Base-by-base conservation (phyloP, 2,113 vertebrate genomes). In the Australoheros scitulus region DNA sequence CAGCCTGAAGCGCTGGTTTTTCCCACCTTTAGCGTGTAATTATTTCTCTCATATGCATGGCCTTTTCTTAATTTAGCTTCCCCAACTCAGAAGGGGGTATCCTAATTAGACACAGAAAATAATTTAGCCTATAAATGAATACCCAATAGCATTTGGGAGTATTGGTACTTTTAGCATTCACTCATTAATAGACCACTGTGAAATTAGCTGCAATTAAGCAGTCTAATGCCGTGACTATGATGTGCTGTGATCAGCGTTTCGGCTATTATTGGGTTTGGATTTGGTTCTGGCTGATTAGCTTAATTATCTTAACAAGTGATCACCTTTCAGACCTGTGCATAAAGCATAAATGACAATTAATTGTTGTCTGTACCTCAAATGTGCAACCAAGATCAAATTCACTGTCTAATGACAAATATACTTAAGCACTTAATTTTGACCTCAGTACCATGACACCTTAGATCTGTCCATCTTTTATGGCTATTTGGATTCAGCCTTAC, bases 41-140 rank as follows among this genome's bases (percentile, higher is more conserved):
- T 77, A 87, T 81, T 80, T 86, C 32, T 38, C 58, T 65, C 58
- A 9, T 6, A 68, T 60, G 36, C 55, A 74, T 79, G 38, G n/a
- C 20, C 22, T 76, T 79, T 56, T 72, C 29, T 81, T 36, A 63
- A 63, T 64, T 64, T 38, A 65, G 61, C 61, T 79, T 43, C 57
- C 15, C 32, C 57, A n/a, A 79, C 81, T 55, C 82, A 90, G 84
- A 55, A 63, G 78, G 79, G 80, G 85, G 81, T 20, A 59, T 64
- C 70, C 59, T 92, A 94, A 94, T 93, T 93, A 89, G 91, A 91
- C 65, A 24, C 32, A 82, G 68, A 58, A 76, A 82, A 84, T 78
- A 80, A 81, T 52, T 26, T 5, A n/a, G 50, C 13, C 32, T 61
- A 43, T 64, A 72, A 83, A 83, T 80, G 72, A 89, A 84, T 77